These are phyloP conservation scores for Anolis apletophallus DNA, from an alignment of 2,797 vertebrate genomes.

Conservation along the genomic window DNA sequence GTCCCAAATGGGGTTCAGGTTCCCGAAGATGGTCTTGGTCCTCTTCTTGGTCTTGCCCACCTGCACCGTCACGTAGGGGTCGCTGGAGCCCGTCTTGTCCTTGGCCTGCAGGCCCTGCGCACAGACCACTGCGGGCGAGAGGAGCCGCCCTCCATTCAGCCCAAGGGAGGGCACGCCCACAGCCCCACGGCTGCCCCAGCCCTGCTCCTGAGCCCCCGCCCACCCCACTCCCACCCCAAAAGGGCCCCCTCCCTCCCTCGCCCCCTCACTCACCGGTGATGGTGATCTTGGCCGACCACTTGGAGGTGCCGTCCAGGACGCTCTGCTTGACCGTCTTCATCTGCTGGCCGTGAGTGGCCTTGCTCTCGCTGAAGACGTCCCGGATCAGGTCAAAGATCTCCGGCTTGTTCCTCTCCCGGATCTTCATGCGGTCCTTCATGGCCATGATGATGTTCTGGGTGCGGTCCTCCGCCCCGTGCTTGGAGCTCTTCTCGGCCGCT, in stretches of 20 bases:
- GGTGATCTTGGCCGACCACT: conserved; percentile 98
- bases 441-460: conserved; percentile 99
- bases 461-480: conserved; percentile 95
- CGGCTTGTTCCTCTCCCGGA: conserved; percentile 95
- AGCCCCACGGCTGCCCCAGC: not conserved
- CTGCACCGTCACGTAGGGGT: conserved; percentile 97
- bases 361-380: conserved; percentile 91
- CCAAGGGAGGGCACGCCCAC: too few species aligned
- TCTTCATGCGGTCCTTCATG: conserved; percentile 99
- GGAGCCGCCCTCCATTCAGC: not conserved
- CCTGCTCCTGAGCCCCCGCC: not conserved
- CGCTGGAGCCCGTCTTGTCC: conserved; percentile 98
- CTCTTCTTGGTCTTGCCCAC: conserved; percentile 99
- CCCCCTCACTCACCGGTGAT: conserved; percentile 86
- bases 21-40: conserved; percentile 98
- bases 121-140: conserved; percentile 85
- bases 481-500: conserved; percentile 95
- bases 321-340: conserved; percentile 99
- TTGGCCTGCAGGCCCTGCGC: conserved; percentile 98
- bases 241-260: not conserved
- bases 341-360: conserved; percentile 91
- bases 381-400: conserved; percentile 97
- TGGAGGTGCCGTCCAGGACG: conserved; percentile 96
- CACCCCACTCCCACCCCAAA: not conserved
- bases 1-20: conserved; percentile 98